phyloP scores from a whole-genome alignment of 1,140 invertebrate species.

The Trichonephila clavata region DNA sequence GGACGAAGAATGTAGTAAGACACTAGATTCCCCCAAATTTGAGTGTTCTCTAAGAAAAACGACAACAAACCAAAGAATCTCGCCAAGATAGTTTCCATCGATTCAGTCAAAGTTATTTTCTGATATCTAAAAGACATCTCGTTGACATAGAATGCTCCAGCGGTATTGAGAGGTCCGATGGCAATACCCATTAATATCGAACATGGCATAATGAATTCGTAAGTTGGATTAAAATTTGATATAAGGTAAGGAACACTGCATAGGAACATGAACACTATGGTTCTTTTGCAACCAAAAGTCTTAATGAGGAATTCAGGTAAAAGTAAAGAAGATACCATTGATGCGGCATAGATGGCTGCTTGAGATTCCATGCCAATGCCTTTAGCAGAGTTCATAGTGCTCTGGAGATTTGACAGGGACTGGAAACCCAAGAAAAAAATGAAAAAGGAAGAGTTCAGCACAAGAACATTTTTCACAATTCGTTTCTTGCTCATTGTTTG shows the following conservation, averaged over 20 bases:
- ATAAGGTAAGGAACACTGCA: slow-evolving; percentile 48
- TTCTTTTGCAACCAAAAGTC: slow-evolving; percentile 60
- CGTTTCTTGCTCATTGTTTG: slow-evolving; percentile 85
- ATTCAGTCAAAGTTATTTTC: slow-evolving; percentile 81
- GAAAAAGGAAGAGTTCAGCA: slow-evolving; percentile 93
- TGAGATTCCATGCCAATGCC: slow-evolving; percentile 66
- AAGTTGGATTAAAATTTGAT: slow-evolving; percentile 55
- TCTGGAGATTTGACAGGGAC: slow-evolving; percentile 84
- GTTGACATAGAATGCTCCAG: slow-evolving; percentile 83
- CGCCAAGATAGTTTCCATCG: slow-evolving; percentile 89
- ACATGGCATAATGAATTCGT: slow-evolving; percentile 36
- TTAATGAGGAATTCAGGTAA: slow-evolving; percentile 63
- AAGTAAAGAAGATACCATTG: slow-evolving; percentile 50
- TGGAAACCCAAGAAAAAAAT: slow-evolving; percentile 97
- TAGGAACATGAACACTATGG: slow-evolving; percentile 26
- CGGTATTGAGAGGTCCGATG: slow-evolving; percentile 81
- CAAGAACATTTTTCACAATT: slow-evolving; percentile 92
- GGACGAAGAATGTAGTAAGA: slow-evolving; percentile 83
- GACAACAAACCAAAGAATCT: slow-evolving; percentile 99
- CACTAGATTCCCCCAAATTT: slow-evolving; percentile 97
- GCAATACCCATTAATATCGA: slow-evolving; percentile 56
- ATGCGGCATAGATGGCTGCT: slow-evolving; percentile 36
- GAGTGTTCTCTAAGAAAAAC: slow-evolving; percentile 96
- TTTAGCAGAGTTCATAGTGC: slow-evolving; percentile 62
- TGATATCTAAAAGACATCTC: slow-evolving; percentile 79